Base-by-base conservation (phyloP, 1,140 invertebrate species). In the Penaeus japonicus region DNA sequence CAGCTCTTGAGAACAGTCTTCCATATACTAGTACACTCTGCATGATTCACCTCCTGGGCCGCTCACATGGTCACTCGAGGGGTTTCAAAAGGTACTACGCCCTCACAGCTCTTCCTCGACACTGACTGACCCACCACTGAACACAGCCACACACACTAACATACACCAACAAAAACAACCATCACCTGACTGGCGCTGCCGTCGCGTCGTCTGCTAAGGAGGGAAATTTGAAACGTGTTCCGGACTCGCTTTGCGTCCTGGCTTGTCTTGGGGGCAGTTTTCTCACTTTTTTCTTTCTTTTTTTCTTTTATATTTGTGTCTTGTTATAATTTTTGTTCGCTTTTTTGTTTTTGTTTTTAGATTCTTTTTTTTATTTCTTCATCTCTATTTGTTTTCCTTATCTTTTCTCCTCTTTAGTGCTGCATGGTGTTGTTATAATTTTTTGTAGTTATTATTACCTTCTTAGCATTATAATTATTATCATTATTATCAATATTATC, bases 1-100 rank as follows among this genome's bases (percentile, higher is more conserved):
- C 86, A 70, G 87, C 90, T 81, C 90, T 70, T 20, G 90, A 90
- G 81, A 90, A 89, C 53, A 90, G 81, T 73, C 90, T 87, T 47
- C 90, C 90, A 84, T 90, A 90, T 57, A 87, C 85, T 55, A 90
- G 89, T 35, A 90, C 90, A 87, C 90, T 89, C 90, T 90, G 90
- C 90, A 90, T 90, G 79, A 39, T 87, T 87, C 62, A 65, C 39
- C 20, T 83, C 59, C 83, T 78, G 35, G 59, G 20, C 35, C 22
- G 77, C 30, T 87, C 82, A 81, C 70, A 82, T 89, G 54, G 81
- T 62, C 10, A 57, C 35, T 24, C 73, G 65, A 59, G 24, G 62
- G 22, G 22, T 82, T 84, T 32, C 78, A 87, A 70, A 59, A 84
- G 59, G 80, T 83, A 86, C 62, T 22, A 39, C 80, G 57, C 12